Base-by-base conservation (phyloP, 1,140 invertebrate genomes). In the Drosophila miranda region DNA sequence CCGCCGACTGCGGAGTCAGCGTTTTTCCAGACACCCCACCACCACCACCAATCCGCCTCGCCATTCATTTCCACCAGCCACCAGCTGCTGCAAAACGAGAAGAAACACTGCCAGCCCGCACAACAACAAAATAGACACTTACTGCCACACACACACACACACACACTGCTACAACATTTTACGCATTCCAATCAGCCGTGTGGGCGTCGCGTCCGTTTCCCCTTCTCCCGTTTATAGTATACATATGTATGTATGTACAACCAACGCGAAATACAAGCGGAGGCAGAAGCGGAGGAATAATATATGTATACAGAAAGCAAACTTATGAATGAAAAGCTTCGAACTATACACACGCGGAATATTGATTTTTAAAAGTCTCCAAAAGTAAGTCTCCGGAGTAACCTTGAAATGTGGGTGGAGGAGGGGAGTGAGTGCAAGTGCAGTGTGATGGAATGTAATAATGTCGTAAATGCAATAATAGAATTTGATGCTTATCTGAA, bases 261-360 rank as follows among this genome's bases (percentile, higher is more conserved):
- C 48, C 28, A 45, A 51, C 21, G 21, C 59, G 16, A 23, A 44
- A 26, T 11, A 11, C 11, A 38, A 38, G 34, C 34, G 9, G 30
- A 9, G 30, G 30, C 8, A 34, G 30, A 9, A 8, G 30, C 8
- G 9, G 30, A 11, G 8, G 9, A 34, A 34, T 9, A 49, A 56
- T 56, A 57, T 52, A 34, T 56, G 53, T 52, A 34, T 55, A 48
- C 46, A 38, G 23, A 50, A 55, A 71, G 34, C 34, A 68, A 83
- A 75, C 38, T 87, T 81, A 87, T 87, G 82, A 87, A 87, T 87
- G 82, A 87, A 87, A 87, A 87, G 82, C 81, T 86, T 50, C 62
- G 44, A 68, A 62, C 62, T 67, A 61, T 52, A 68, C 67, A 71
- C 67, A 73, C 34, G 73, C 59, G 42, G 59, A 73, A 73, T 73